Evolutionary conservation across 2,888 invertebrate species (phyloP), one percentile per base, ranked within the genome.

Genomic region (Stenolophus ochropezus): DNA sequence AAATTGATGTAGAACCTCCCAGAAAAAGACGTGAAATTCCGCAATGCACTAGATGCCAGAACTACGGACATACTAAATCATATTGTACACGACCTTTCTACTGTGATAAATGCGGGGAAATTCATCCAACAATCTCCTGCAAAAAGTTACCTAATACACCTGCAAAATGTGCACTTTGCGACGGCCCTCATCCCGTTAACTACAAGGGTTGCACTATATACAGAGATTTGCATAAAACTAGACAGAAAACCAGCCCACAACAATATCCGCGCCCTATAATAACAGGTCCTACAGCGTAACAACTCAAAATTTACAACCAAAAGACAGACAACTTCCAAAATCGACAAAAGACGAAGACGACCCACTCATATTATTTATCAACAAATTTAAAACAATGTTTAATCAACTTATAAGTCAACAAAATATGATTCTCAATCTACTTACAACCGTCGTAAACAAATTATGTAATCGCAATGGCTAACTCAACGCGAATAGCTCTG

Each of bases 11-110:
- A 56, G 83, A 83, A 83, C 83, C 80, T 75, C 76, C 82, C 4
- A 82, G 58, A 69, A 65, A 65, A 75, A 6, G 14, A 16, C 58
- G 74, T 4, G 73, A 61, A 21, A 49, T 83, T 82, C 33, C 56
- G 16, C 83, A 83, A 47, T 84, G 85, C 53, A 82, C 20, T 6
- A 53, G 83, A 4, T 85, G 85, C 53, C 85, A 85, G 77, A 14
- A 58, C 47, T 85, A 84, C 21, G 84, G 85, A 0, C 85, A 86
- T 73, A 84, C 85, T 0, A 84, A 84, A 78, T 81, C 75, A n/a
- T 85, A 85, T 74, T 84, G 84, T 49, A 82, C 56, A 16, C 33
- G 82, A 71, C 75, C 81, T 6, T 83, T 51, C 20, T 53, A 42
- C 8, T 84, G 83, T 53, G 84, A 84, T 0, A 84, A 84, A 83